Conservation (phyloP, 2,797 vertebrate species). For the Hydrophis major region DNA sequence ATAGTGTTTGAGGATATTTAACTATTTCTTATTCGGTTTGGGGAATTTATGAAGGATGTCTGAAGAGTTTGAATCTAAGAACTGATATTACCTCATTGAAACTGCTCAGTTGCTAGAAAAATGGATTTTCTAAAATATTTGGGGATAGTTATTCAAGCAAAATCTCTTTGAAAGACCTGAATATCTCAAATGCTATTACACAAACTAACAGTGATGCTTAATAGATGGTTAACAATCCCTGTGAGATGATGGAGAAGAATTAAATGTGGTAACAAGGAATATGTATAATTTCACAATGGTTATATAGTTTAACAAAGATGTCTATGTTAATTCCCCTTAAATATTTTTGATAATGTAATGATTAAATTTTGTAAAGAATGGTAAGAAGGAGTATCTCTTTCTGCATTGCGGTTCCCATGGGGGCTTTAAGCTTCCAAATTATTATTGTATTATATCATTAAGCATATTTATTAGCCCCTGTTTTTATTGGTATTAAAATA, state of each 20-base stretch:
- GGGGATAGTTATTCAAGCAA: not conserved
- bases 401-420: not conserved
- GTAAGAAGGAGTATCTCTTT: not conserved
- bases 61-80: not conserved
- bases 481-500: not conserved
- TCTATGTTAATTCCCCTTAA: not conserved
- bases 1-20: not conserved
- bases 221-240: not conserved
- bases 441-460: not conserved
- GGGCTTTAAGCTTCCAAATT: not conserved
- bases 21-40: not conserved
- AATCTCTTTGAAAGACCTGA: not conserved
- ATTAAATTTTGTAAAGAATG: not conserved
- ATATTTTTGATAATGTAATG: not conserved
- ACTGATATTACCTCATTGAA: not conserved
- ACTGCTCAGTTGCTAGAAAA: not conserved
- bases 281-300: not conserved
- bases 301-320: not conserved
- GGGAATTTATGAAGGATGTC: not conserved
- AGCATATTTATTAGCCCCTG: not conserved
- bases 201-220: not conserved
- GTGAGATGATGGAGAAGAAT: not conserved
- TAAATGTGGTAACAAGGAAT: not conserved
- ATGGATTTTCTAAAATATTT: not conserved
- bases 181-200: not conserved